Evolutionary conservation across 2,888 invertebrate species (phyloP), one percentile per base, ranked within the genome.

Genomic region (Falcaria lacertinaria): DNA sequence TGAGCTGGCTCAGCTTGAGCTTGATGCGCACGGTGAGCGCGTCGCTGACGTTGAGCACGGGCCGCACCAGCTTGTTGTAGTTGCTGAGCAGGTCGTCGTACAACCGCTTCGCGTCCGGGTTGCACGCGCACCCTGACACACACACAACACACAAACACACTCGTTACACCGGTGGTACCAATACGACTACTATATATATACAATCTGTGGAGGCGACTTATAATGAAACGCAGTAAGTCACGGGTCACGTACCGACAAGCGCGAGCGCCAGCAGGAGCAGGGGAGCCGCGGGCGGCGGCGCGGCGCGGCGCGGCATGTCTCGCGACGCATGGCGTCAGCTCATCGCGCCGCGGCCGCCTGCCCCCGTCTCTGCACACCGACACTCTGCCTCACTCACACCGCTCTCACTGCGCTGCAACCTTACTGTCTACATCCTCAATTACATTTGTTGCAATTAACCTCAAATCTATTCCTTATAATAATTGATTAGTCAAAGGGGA

Each of bases 51-150:
- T 98, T 98, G 74, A 97, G 96, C 61, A 98, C 98, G 33, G 98
- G 98, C 58, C 98, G 93, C 69, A 98, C 98, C 69, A 98, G 92
- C 91, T 98, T 98, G 90, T 98, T 98, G 90, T 98, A 98, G 91
- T 97, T 97, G 80, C 96, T 95, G 58, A 98, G 92, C 64, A 98
- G 92, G 89, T 98, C 97, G 89, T 98, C 97, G 91, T 98, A 98
- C 50, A 98, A 93, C 57, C 98, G 92, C 88, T 97, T 98, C 60
- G 98, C 98, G 88, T 98, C 97, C 59, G 97, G 97, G 91, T 97
- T 98, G 54, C 96, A 96, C 63, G 93, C 94, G 91, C 94, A 95
- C 87, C 95, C 96, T 95, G 90, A 3, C 17, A 32, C 41, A 45
- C 33, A 41, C 34, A 38, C 17, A 36, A 39, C 11, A 28, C 11